Evolutionary conservation across 2,888 invertebrate species (phyloP), one percentile per base, ranked within the genome.

Genomic region (Norana najaformis): DNA sequence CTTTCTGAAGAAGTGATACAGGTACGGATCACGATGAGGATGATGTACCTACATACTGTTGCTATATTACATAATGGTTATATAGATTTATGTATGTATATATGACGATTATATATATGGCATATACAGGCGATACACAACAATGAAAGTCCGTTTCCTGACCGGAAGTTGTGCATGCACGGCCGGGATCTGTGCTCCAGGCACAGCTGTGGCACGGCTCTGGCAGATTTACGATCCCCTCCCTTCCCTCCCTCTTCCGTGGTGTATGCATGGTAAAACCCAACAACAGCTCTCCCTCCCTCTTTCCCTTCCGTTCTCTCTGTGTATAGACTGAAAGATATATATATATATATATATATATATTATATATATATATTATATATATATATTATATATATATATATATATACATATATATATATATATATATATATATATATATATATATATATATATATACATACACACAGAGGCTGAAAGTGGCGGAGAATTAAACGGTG

Each of bases 71-170:
- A 1, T 23, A 30, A 69, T n/a, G 69, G 69, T 8, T 69, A n/a
- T n/a, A n/a, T n/a, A n/a, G n/a, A n/a, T n/a, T 69, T n/a, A n/a
- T 0, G 8, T 69, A 69, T 13, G n/a, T 69, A 69, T 30, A 69
- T 11, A 69, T 6, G 1, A 23, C 23, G 47, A 23, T 47, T 47
- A 23, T 47, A 47, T 23, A 23, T 8, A 47, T 23, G 47, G 47
- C 47, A 8, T 3, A 47, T 14, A 23, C 0, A 47, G 47, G 47
- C n/a, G 30, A 69, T 16, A n/a, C 69, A 69, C n/a, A 69, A 69
- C 69, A 69, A 69, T 69, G 69, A 13, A n/a, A 69, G 69, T 69
- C 69, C 69, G n/a, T 69, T 69, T 69, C 69, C 69, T 69, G 69
- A 69, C 69, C 69, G 69, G 69, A 69, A 69, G n/a, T n/a, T 69